Conservation (phyloP, 2,113 vertebrate genomes). For the Archocentrus centrarchus region DNA sequence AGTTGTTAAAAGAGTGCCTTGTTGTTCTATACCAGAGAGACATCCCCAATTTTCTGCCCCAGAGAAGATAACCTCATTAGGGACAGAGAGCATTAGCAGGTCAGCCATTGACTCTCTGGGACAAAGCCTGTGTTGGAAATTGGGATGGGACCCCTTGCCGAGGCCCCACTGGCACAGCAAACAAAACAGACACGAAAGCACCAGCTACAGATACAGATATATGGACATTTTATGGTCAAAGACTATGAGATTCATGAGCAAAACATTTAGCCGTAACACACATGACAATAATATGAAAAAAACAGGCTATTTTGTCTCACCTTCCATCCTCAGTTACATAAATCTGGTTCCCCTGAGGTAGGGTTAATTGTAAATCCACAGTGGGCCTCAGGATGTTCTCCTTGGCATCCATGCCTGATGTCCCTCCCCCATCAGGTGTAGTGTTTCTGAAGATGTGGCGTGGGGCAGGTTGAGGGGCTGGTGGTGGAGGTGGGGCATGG, state of each 20-base stretch:
- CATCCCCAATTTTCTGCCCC: conserved; percentile 24
- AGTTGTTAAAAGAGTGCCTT: conserved; percentile 9
- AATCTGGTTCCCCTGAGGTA: conserved; percentile 85
- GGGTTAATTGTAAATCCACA: conserved; percentile 82
- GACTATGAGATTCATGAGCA: not conserved
- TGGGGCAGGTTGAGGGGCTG: conserved; percentile 79
- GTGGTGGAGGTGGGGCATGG: conserved; percentile 86
- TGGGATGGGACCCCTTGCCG: conserved; percentile 29
- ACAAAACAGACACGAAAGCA: conserved; percentile 23
- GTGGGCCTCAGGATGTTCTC: conserved; percentile 81
- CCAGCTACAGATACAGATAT: not conserved
- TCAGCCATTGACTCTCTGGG: conserved; percentile 27
- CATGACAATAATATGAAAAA: not conserved
- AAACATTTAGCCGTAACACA: not conserved
- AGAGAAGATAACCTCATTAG: conserved; percentile 51
- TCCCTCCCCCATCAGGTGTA: conserved; percentile 75
- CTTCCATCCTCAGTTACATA: conserved; percentile 84
- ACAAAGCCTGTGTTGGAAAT: conserved; percentile 51
- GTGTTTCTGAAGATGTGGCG: conserved; percentile 74
- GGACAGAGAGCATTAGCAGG: conserved; percentile 34
- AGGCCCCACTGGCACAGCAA: conserved; percentile 45
- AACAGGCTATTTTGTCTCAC: conserved; percentile 71
- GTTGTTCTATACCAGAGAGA: conserved; percentile 18
- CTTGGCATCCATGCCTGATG: conserved; percentile 77
- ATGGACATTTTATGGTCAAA: not conserved